Percentiles rank a stretch among this genome's conserved stretches.
Conservation (phyloP, 1,140 invertebrate species). For the Drosophila serrata region DNA sequence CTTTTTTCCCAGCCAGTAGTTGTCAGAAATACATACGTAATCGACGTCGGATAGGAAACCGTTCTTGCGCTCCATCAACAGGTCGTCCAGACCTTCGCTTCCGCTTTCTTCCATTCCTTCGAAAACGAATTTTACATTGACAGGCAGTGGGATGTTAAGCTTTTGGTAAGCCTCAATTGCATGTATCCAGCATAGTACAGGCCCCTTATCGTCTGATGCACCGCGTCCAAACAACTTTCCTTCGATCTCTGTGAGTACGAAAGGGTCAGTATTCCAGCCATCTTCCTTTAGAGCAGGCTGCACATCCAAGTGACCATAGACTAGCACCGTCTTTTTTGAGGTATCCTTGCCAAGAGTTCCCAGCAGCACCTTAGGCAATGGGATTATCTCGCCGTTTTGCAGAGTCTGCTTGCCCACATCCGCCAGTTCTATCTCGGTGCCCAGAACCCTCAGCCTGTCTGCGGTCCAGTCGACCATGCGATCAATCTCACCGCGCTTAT, state of each 20-base stretch:
- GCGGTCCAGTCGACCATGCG: slow-evolving; percentile 92
- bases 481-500: slow-evolving; percentile 85
- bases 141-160: slow-evolving; percentile 90
- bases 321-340: slow-evolving; percentile 95
- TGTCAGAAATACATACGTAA: slow-evolving; percentile 99
- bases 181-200: slow-evolving; percentile 97
- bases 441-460: slow-evolving; percentile 90
- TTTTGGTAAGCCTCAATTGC: slow-evolving; percentile 95
- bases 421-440: slow-evolving; percentile 90
- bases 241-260: slow-evolving; percentile 94
- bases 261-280: slow-evolving; percentile 98
- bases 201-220: slow-evolving; percentile 97
- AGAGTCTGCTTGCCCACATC: slow-evolving; percentile 93
- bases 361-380: slow-evolving; percentile 95
- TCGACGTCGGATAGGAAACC: slow-evolving; percentile 95
- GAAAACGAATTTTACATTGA: slow-evolving; percentile 98
- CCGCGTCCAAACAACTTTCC: slow-evolving; percentile 97
- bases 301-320: slow-evolving; percentile 99
- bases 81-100: slow-evolving; percentile 96
- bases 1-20: slow-evolving; percentile 98
- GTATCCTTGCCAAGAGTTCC: slow-evolving; percentile 93
- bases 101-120: slow-evolving; percentile 99
- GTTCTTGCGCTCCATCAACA: slow-evolving; percentile 91
- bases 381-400: slow-evolving; percentile 90
- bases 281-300: slow-evolving; percentile 96